These are phyloP conservation scores for Bimastos eiseni DNA, from an alignment of 2,888 invertebrate genomes.

Conservation along the genomic window DNA sequence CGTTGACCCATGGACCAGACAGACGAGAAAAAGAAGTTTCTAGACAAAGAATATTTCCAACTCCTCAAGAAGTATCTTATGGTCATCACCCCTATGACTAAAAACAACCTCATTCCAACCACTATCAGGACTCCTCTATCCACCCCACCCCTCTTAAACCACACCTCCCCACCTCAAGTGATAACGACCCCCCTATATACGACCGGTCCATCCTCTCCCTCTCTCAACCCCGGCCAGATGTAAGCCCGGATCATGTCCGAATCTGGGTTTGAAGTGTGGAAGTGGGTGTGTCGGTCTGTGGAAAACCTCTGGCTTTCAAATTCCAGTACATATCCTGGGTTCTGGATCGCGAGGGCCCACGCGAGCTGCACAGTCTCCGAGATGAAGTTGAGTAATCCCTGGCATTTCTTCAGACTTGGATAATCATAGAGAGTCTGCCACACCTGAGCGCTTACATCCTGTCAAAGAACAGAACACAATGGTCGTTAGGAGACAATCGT, in stretches of 20 bases:
- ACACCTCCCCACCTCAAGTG: slow-evolving; percentile 66
- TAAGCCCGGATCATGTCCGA: slow-evolving; percentile 78
- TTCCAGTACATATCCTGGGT: slow-evolving; percentile 59
- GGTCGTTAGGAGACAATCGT: neutral
- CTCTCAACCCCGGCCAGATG: slow-evolving; percentile 84
- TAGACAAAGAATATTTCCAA: too few species aligned
- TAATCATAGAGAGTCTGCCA: slow-evolving; percentile 90
- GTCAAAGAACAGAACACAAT: slow-evolving; percentile 38
- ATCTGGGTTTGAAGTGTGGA: slow-evolving; percentile 75
- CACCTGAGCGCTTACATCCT: slow-evolving; percentile 73
- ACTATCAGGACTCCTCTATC: neutral
- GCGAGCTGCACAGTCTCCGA: slow-evolving; percentile 81
- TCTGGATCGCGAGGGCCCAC: slow-evolving; percentile 80
- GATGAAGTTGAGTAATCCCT: slow-evolving; percentile 76
- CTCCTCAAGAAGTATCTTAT: too few species aligned
- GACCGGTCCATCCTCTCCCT: slow-evolving; percentile 71
- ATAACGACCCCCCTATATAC: slow-evolving; percentile 84
- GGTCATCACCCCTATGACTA: too few species aligned
- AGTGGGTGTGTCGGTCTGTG: slow-evolving; percentile 78
- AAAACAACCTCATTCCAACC: too few species aligned
- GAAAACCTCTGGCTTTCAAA: slow-evolving; percentile 70
- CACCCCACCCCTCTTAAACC: neutral
- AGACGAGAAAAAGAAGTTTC: too few species aligned
- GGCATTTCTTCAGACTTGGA: slow-evolving; percentile 80
- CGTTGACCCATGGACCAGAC: too few species aligned